Evolutionary conservation across 2,888 invertebrate species (phyloP).

Genomic region (Pherbina coryleti): DNA sequence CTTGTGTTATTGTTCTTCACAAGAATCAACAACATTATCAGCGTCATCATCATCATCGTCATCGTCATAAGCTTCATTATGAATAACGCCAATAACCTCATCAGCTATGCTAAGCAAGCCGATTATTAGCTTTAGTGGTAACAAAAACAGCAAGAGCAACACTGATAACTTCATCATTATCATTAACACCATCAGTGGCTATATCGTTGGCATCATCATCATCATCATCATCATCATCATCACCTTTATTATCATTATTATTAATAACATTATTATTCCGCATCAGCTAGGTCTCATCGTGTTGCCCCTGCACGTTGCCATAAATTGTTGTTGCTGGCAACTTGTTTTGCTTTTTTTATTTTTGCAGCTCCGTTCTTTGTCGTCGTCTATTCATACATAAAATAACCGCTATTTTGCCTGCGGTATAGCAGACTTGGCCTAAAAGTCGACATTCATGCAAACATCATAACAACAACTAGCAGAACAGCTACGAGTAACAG

Average conservation of each 20-base stretch:
- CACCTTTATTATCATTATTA: neutral
- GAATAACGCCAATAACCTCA: neutral
- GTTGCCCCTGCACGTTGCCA: neutral
- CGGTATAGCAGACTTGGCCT: constrained; percentile 27
- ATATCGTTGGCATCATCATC: neutral
- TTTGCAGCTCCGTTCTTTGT: neutral
- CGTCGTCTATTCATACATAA: constrained; percentile 13
- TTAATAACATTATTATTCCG: neutral
- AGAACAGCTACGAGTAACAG: neutral
- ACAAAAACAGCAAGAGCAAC: too few species aligned
- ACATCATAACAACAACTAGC: neutral
- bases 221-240: neutral
- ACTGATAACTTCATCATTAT: neutral
- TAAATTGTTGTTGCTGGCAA: neutral
- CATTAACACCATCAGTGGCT: neutral
- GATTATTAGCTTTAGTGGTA: too few species aligned
- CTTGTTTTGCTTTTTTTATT: neutral
- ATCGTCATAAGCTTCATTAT: neutral
- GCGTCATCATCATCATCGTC: neutral
- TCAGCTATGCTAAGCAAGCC: neutral
- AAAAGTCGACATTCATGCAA: neutral
- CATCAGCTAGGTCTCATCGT: constrained; percentile 1
- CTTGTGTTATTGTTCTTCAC: neutral
- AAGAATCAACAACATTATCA: too few species aligned
- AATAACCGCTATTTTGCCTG: constrained; percentile 27